Evolutionary conservation across 2,113 vertebrate species (phyloP), one percentile per base, ranked within the genome.

Genomic region (Platysternon megacephalum): DNA sequence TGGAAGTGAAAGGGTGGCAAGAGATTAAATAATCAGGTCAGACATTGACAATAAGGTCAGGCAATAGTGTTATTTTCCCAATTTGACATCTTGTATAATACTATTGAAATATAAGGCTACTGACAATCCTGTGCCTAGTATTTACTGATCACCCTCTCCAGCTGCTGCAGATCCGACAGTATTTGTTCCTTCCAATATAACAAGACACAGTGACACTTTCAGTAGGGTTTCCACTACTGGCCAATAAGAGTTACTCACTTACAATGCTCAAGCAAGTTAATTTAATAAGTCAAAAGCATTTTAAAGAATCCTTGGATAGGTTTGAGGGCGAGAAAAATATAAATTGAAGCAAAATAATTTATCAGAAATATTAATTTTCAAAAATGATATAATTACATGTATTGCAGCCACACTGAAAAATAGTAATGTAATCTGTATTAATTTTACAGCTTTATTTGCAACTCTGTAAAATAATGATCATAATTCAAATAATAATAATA

Each of bases 371-470:
- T 3, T 11, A 82, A 26, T 56, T 93, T 74, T 55, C 78, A 88
- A 14, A 72, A 14, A 61, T 39, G 12, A 51, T 8, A 68, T 4
- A 92, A 56, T 83, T 44, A 65, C 6, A n/a, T 74, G 39, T 26
- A 74, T n/a, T n/a, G 26, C 13, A 39, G 2, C n/a, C 51, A 8
- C 11, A 72, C 1, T 28, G 79, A 84, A 87, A 90, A 88, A 65
- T 2, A 2, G 46, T 46, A 84, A 85, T 6, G 3, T 90, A 65
- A 89, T 93, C 68, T 82, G 28, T 68, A 55, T 61, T 91, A 1
- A 22, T 87, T 87, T 74, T 82, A 13, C 65, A 42, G 72, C 16
- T 94, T 90, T 93, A 95, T 26, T 84, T 80, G 93, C 42, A 91
- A 39, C 3, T 26, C 14, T 11, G 78, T 2, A 86, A 21, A 39